Base-by-base conservation (phyloP, 2,888 invertebrate species). In the Phengaris arion region DNA sequence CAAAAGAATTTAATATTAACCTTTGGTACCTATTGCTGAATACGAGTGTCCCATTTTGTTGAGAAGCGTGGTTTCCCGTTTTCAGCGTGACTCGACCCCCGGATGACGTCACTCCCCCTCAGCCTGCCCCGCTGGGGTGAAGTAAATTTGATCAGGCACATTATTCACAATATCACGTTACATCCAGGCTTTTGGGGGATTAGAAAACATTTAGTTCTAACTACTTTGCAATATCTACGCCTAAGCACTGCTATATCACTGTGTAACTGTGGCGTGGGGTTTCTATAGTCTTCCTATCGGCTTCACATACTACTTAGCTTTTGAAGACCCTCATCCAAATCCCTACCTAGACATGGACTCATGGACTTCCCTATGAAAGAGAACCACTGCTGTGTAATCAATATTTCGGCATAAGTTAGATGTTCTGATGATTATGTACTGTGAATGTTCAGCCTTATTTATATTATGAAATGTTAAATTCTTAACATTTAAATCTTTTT, bases 141-240 rank as follows among this genome's bases (percentile, higher is more conserved):
- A 12, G 74, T 73, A 74, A 74, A 77, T 77, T 73, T 77, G 77
- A 76, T 77, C 76, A 77, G 74, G 46, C 46, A 68, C 76, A 57
- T 73, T 52, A 52, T 22, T 51, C 35, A 51, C 52, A 51, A 57
- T 73, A 72, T 55, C 74, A 64, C 68, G 55, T 68, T 74, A 74
- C 35, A 73, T n/a, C 15, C 46, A 76, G 75, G 70, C 75, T 76
- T 76, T 76, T 69, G 74, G 76, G 75, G 13, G n/a, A n/a, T 46
- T 46, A 46, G 15, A 68, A 46, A 68, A 15, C 15, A 12, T 68
- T 68, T 45, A 10, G 13, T 12, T 5, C 46, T n/a, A 68, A 68
- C 12, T 68, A 55, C 55, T 8, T 55, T 7, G 9, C 59, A n/a
- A 59, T 5, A 10, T 22, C 0, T 59, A 9, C 5, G 22, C 12